These are phyloP conservation scores for Chrysomallon squamiferum DNA, from an alignment of 1,140 invertebrate genomes.

Conservation along the genomic window DNA sequence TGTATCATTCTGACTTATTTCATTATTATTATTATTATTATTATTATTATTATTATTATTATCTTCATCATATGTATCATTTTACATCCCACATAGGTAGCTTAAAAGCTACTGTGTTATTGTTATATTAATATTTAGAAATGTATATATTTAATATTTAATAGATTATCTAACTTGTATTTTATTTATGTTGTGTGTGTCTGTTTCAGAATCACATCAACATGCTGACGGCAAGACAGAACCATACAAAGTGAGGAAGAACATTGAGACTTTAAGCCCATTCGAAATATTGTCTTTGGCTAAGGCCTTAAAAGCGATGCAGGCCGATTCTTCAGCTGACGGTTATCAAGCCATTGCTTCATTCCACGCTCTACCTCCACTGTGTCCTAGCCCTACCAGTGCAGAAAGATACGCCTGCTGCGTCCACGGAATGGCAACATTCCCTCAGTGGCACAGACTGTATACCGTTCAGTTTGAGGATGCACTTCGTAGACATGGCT, in stretches of 20 bases:
- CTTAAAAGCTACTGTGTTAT: no score
- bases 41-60: no score
- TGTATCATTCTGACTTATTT: no score
- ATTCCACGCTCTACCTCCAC: conserved; percentile 29
- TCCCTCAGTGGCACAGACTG: conserved; percentile 36
- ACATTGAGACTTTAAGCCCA: conserved; percentile 14
- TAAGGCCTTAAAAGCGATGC: conserved; percentile 16
- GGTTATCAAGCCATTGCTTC: conserved; percentile 29
- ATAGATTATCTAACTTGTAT: no score
- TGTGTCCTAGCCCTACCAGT: conserved; percentile 25
- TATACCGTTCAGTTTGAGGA: conserved; percentile 37
- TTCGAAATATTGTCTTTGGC: conserved; percentile 18
- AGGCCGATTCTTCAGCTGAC: conserved; percentile 25
- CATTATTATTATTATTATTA: no score
- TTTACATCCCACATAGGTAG: no score
- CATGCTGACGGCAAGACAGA: neutral
- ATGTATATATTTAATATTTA: no score
- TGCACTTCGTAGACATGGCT: conserved; percentile 26
- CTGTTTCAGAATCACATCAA: neutral
- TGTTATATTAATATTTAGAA: no score
- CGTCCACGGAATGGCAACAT: conserved; percentile 31
- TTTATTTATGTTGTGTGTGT: no score
- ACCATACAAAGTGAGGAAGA: conserved; percentile 9
- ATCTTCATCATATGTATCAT: no score
- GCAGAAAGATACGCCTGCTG: conserved; percentile 29